Evolutionary conservation across 1,140 invertebrate genomes (phyloP), one percentile per base, ranked within the genome.

Genomic region (Solen grandis): DNA sequence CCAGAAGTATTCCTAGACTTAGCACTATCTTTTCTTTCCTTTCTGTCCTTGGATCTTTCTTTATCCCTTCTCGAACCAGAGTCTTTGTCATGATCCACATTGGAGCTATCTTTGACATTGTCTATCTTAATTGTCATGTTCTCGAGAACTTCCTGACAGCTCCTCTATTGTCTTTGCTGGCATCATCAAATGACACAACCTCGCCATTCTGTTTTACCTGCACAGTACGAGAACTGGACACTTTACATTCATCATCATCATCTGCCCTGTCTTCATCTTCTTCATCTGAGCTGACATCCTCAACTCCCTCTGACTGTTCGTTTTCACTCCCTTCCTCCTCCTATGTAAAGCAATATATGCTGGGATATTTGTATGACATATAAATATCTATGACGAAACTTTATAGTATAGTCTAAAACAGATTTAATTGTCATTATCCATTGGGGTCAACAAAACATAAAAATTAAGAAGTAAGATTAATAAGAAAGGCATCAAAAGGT

Each of bases 171-270:
- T 69, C 65, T 29, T 83, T 74, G 2, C 27, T 73, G 52, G 78
- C 70, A 41, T 81, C 83, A 33, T 85, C 69, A 57, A 84, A 82
- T 16, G 80, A 78, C 19, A 82, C 84, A 41, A 63, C 70, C 65
- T 83, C 84, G 0, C 72, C 78, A 62, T 78, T 79, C 41, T 80
- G 63, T 35, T 78, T 78, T 0, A 78, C 65, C 46, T 78, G 63
- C 8, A 78, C 75, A 27, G 52, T 66, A 50, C 75, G 41, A 31
- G 75, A 14, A 29, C 31, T 31, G 22, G 35, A 29, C 2, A n/a
- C 13, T 57, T 55, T 70, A 2, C 38, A 22, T 3, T 31, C 65
- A 8, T 38, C 27, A 1, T 1, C 25, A 38, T 68, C 27, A 10
- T 41, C 60, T 36, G 13, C n/a, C 10, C 55, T 29, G 8, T 22